Evolutionary conservation across 2,113 vertebrate species (phyloP), one percentile per base, ranked within the genome.

Genomic region (Emydocephalus ijimae): DNA sequence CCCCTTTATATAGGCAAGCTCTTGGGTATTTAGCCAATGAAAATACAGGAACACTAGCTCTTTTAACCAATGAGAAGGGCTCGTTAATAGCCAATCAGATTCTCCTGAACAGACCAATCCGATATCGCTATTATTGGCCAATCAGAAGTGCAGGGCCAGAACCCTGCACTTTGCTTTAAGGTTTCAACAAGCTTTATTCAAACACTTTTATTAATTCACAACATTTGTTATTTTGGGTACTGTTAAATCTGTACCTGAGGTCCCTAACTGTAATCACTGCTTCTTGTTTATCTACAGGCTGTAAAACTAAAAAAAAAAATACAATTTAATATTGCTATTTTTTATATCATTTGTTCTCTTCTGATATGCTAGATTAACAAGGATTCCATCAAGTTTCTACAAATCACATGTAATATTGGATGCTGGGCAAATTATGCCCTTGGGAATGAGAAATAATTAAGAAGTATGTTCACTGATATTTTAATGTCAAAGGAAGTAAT

Each of bases 401-500:
- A 90, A 34, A 85, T 94, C 74, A 94, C 94, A 95, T 34, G 1
- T 14, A 88, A 85, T 56, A 89, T 96, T 90, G 0, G 0, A 55
- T 94, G 91, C 85, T 23, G 2, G 96, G 88, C 59, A 88, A 52
- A 87, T 93, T 81, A 94, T 87, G 5, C 86, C 59, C 26, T n/a
- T 94, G 26, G 81, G 55, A 96, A 93, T 50, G 90, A 94, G 90
- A 92, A 95, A 92, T 95, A 95, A 92, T 92, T 95, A 93, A 97
- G 94, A 95, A 94, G 91, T 92, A 95, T 95, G 94, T 95, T 96
- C 93, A 54, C 93, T 95, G 95, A 94, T 93, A 93, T 97, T 96
- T 97, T 95, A 93, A 93, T 96, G 95, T 96, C 93, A 95, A 97
- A 96, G 64, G 26, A 86, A 92, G 89, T 94, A 96, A 96, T 95